A percentile compares a stretch with the other conserved stretches of the same genome.
Conservation (phyloP, 2,888 invertebrate species). For the Rapana venosa region DNA sequence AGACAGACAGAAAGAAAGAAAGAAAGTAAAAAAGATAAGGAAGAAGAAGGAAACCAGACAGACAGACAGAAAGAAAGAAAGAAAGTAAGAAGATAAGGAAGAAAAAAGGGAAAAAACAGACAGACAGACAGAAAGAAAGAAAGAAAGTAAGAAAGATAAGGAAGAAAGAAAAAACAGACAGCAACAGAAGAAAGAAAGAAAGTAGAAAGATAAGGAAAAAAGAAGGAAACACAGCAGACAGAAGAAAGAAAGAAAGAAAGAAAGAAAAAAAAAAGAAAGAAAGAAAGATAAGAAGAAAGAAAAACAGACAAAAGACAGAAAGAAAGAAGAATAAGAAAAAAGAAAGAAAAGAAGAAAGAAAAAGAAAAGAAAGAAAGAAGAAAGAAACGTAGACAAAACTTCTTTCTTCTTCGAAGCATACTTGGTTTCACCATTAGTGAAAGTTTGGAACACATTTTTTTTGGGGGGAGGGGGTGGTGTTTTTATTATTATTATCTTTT, state of each 20-base stretch:
- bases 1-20: accelerated
- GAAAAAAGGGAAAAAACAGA: background rate
- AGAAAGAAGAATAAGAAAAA: background rate
- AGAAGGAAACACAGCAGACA: too few relatives aligned
- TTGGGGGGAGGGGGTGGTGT: background rate
- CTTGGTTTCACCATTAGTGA: background rate
- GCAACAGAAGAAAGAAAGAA: too few relatives aligned
- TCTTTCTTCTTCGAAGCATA: background rate
- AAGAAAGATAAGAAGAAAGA: background rate
- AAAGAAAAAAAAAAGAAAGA: background rate
- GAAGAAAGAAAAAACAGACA: too few relatives aligned
- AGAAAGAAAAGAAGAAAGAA: background rate
- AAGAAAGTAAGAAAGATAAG: too few relatives aligned
- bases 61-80: background rate
- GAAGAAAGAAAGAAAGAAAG: background rate
- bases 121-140: too few relatives aligned
- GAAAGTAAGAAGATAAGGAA: background rate
- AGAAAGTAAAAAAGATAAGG: background rate
- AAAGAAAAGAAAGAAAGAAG: background rate
- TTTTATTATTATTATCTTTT: background rate
- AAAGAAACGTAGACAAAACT: background rate
- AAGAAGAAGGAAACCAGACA: background rate
- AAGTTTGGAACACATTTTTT: too few relatives aligned
- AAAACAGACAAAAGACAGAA: background rate
- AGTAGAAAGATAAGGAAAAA: too few relatives aligned